phyloP scores from a whole-genome alignment of 2,888 invertebrate species.

The Leuctra nigra region DNA sequence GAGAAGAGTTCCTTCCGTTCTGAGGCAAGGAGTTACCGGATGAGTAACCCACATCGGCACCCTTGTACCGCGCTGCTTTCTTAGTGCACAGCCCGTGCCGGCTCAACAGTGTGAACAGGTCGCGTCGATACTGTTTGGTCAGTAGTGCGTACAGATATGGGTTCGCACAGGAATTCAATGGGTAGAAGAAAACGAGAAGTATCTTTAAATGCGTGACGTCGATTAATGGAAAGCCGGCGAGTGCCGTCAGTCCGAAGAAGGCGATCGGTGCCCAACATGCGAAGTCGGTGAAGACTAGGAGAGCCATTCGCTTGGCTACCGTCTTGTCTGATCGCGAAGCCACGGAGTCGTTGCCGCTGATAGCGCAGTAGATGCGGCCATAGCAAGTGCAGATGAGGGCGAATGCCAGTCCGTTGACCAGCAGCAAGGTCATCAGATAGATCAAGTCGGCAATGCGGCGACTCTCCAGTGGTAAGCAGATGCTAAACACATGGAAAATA shows the following conservation, averaged over 20 bases:
- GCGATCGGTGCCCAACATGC: constrained; percentile 58
- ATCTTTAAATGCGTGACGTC: constrained; percentile 48
- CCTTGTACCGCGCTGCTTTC: constrained; percentile 41
- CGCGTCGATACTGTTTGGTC: constrained; percentile 57
- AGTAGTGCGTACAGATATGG: constrained; percentile 61
- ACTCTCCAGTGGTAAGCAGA: constrained; percentile 59
- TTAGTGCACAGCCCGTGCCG: constrained; percentile 43
- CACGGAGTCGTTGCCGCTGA: constrained; percentile 35
- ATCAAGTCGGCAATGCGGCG: constrained; percentile 45
- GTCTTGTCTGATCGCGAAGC: constrained; percentile 43
- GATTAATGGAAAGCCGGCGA: constrained; percentile 55
- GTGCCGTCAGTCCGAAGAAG: constrained; percentile 57
- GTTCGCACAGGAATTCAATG: constrained; percentile 62
- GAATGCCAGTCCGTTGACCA: constrained; percentile 56
- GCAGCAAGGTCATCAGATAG: constrained; percentile 49
- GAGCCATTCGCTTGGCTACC: constrained; percentile 58
- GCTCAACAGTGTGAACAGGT: constrained; percentile 48
- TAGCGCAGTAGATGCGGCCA: constrained; percentile 54
- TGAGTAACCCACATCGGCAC: constrained; percentile 28
- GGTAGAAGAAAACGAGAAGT: constrained; percentile 59
- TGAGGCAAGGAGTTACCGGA: constrained; percentile 16
- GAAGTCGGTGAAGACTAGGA: constrained; percentile 59
- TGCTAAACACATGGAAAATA: too few relatives aligned
- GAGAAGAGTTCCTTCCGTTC: constrained; percentile 4
- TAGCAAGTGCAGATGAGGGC: constrained; percentile 55